Conservation (phyloP, 2,113 vertebrate species). For the Microcebus jonahi region DNA sequence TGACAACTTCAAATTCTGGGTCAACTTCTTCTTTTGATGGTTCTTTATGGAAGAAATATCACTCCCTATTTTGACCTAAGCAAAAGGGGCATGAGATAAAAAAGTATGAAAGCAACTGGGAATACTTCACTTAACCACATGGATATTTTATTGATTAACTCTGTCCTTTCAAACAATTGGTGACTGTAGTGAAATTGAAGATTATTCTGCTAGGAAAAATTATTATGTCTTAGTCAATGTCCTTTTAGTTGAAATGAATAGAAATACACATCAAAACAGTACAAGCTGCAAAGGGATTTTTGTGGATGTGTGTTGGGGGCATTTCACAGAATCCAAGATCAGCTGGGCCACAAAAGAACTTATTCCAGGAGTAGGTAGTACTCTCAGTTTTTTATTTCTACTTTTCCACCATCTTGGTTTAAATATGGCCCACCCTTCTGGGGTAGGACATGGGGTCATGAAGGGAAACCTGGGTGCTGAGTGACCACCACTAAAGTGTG, state of each 20-base stretch:
- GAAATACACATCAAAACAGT: neutral
- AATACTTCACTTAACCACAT: neutral
- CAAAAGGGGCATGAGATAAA: neutral
- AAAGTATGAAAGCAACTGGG: neutral
- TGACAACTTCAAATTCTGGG: neutral
- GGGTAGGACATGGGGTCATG: neutral
- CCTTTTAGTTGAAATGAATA: neutral
- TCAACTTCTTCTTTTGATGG: neutral
- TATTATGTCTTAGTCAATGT: neutral
- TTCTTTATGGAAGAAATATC: neutral
- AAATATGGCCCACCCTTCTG: neutral
- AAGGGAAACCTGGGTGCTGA: neutral
- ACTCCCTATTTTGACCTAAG: neutral
- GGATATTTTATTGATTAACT: neutral
- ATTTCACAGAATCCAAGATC: neutral
- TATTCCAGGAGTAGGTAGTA: neutral
- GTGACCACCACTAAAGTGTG: neutral
- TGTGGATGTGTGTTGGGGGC: neutral
- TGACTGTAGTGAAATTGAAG: neutral
- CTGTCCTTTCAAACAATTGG: neutral
- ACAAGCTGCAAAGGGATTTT: neutral
- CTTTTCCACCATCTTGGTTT: neutral
- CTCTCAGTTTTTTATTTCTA: neutral
- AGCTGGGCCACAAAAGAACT: neutral
- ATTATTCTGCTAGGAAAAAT: conserved; percentile 15